Base-by-base conservation (phyloP, 2,113 vertebrate species). In the Ictidomys tridecemlineatus region DNA sequence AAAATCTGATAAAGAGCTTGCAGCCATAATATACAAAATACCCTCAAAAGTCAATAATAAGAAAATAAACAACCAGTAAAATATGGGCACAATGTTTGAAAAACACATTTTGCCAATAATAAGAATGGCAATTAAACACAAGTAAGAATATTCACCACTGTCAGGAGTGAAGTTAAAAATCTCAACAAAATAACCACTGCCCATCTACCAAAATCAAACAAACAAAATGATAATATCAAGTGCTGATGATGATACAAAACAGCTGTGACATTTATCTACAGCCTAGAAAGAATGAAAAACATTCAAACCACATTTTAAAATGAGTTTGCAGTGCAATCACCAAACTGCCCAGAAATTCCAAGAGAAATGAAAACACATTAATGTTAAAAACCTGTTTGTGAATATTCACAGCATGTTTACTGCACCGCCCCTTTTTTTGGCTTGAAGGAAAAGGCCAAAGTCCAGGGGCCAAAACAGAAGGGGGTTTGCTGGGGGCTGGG, bases 401-500 rank as follows among this genome's bases (percentile, higher is more conserved):
- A 78, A 14, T 17, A 61, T 28, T 37, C 32, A 51, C 0, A 58
- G 22, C 8, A 51, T 22, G 22, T 18, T 10, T 34, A 1, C 53
- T 0, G 0, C 28, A 10, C 0, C 4, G 24, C 3, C 37, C n/a
- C 20, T n/a, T 18, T 17, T n/a, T 13, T 16, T 3, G 63, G 63
- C 28, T 4, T 4, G 6, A 65, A 1, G 28, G 4, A 30, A 30
- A 30, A 28, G 28, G 65, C 65, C 30, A 4, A 63, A 73, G 13
- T 69, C 20, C 20, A 22, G 56, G 56, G 56, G 56, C 56, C 22
- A 22, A 45, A 58, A 0, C 6, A 58, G 56, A 20, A 22, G n/a
- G 42, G 18, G 56, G 56, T 20, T 7, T 6, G 37, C n/a, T 37
- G 22, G 56, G 17, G 61, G 11, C 2, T 12, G 42, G 0, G 3